Base-by-base conservation (phyloP, 1,140 invertebrate species). In the Drosophila grimshawi region DNA sequence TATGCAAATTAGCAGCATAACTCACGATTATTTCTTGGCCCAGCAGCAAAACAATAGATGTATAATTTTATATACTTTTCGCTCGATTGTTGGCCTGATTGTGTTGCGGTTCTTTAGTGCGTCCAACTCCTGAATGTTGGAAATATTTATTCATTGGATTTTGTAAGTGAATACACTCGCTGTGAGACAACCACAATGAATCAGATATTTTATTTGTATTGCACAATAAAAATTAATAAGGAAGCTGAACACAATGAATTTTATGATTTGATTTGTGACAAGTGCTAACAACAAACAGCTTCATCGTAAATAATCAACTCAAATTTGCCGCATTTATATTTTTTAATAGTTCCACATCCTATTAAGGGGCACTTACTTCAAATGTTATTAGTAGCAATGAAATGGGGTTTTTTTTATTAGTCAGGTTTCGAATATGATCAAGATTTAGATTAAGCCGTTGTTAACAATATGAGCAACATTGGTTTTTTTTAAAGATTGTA, bases 241-340 rank as follows among this genome's bases (percentile, higher is more conserved):
- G 76, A 88, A 88, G 72, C 60, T 71, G 41, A 19, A 11, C 30
- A 75, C 64, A 76, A 82, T 78, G 39, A 76, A 68, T 57, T 76
- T 71, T 55, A 78, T 67, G 70, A 49, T 72, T 62, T 83, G 49
- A 81, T 82, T 82, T 82, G 70, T 75, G 61, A 41, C 32, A 43
- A 7, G 51, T 59, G 49, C 11, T 37, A 56, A 64, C 61, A 52
- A 51, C 32, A 19, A 19, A 37, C 33, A 71, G n/a, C 32, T 56
- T 6, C 5, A 19, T 27, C 7, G 5, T 7, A 10, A 32, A 32
- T 5, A 48, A 64, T 43, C 4, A 60, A 63, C 11, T 33, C 6
- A 35, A 41, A 56, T 19, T 19, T 19, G 19, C 19, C 19, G 19
- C n/a, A 33, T 5, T 30, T 30, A 60, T 6, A 27, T 10, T 7